A percentile compares a stretch with the other conserved stretches of the same genome.
These are phyloP conservation scores for Ondatra zibethicus DNA, from an alignment of 2,113 vertebrate genomes.

Conservation along the genomic window DNA sequence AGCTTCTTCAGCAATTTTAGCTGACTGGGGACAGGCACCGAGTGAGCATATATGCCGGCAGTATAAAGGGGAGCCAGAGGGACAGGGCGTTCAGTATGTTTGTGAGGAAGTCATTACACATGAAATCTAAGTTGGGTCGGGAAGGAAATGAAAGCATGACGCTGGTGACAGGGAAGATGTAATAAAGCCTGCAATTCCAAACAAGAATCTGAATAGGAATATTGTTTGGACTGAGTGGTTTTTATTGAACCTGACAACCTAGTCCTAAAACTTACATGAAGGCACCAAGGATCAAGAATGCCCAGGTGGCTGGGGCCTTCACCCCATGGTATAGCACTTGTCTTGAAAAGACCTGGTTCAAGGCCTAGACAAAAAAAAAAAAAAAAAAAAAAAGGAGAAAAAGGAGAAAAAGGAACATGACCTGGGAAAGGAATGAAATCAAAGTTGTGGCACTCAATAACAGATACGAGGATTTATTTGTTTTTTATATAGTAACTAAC, in stretches of 20 bases:
- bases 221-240: constrained; percentile 21
- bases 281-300: constrained; percentile 8
- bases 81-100: background rate
- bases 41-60: background rate
- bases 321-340: background rate
- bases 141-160: constrained; percentile 53
- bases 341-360: background rate
- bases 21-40: background rate
- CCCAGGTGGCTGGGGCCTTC: background rate
- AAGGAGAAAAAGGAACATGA: background rate
- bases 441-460: background rate
- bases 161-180: background rate
- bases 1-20: constrained; percentile 17
- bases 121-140: constrained; percentile 1
- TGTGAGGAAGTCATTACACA: constrained; percentile 1
- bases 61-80: background rate
- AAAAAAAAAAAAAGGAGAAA: too few species aligned
- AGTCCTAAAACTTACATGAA: constrained; percentile 40
- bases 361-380: background rate
- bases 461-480: background rate
- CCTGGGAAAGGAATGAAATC: background rate
- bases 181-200: background rate
- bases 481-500: background rate
- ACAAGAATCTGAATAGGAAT: constrained; percentile 2
- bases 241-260: constrained; percentile 49